Percentiles rank a stretch among this genome's conserved stretches.
Evolutionary conservation across 2,113 vertebrate genomes (phyloP).

Genomic region (Nerophis ophidion): DNA sequence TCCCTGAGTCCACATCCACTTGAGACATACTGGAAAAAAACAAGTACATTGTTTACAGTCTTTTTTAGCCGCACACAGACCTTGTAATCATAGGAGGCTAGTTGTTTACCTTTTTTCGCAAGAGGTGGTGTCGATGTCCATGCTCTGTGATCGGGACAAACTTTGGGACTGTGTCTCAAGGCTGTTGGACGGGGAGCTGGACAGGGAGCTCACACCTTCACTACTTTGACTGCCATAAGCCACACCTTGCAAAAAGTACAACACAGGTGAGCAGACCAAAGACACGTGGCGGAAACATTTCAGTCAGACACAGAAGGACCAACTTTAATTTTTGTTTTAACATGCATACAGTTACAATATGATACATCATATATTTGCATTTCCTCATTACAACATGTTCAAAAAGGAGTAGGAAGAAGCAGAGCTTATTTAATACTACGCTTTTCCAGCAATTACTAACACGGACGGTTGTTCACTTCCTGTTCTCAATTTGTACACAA

Average conservation of each 20-base stretch:
- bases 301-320: background rate
- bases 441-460: no score
- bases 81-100: background rate
- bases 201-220: slow-evolving; percentile 97
- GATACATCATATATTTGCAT: no score
- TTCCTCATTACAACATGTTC: no score
- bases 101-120: slow-evolving; percentile 92
- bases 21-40: slow-evolving; percentile 86
- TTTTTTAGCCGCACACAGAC: background rate
- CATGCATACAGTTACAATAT: no score
- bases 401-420: no score
- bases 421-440: no score
- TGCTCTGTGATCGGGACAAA: slow-evolving; percentile 97
- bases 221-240: slow-evolving; percentile 97
- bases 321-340: background rate
- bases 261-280: slow-evolving; percentile 11
- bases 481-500: no score
- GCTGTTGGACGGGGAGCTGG: slow-evolving; percentile 98
- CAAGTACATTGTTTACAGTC: slow-evolving; percentile 2
- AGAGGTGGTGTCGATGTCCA: slow-evolving; percentile 96
- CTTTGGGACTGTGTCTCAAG: slow-evolving; percentile 97
- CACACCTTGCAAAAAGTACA: slow-evolving; percentile 75
- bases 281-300: background rate
- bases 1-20: slow-evolving; percentile 99
- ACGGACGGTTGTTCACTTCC: no score